phyloP scores from a whole-genome alignment of 1,140 invertebrate genomes.

The Schlechtendalia chinensis region DNA sequence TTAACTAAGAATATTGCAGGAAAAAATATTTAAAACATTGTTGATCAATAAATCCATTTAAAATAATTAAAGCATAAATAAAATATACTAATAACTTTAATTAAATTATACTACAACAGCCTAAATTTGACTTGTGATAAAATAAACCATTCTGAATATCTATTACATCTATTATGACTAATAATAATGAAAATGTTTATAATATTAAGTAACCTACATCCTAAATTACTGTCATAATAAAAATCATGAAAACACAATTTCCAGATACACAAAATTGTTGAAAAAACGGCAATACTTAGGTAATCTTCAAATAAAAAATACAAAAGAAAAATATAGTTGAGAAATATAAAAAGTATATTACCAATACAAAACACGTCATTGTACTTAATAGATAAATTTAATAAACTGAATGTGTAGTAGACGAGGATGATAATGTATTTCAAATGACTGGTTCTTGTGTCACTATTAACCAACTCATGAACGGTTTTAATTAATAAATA shows the following conservation, averaged over 20 bases:
- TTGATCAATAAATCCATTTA: neutral
- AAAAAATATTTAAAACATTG: neutral
- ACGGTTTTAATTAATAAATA: slow-evolving; percentile 43
- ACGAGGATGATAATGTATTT: slow-evolving; percentile 48
- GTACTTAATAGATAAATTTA: slow-evolving; percentile 48
- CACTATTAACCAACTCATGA: slow-evolving; percentile 37
- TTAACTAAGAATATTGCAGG: no score
- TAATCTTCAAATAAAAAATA: slow-evolving; percentile 45
- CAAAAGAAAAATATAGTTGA: slow-evolving; percentile 46
- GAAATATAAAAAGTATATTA: slow-evolving; percentile 50
- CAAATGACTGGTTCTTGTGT: slow-evolving; percentile 49
- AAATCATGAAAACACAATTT: slow-evolving; percentile 25
- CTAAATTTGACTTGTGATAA: slow-evolving; percentile 3
- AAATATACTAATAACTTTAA: slow-evolving; percentile 18
- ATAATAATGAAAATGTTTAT: slow-evolving; percentile 12
- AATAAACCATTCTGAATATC: slow-evolving; percentile 9
- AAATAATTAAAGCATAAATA: slow-evolving; percentile 1
- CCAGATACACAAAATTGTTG: slow-evolving; percentile 32
- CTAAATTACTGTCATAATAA: slow-evolving; percentile 32
- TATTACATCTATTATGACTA: slow-evolving; percentile 5
- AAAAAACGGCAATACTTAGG: slow-evolving; percentile 41
- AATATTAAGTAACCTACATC: slow-evolving; percentile 27
- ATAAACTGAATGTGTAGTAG: slow-evolving; percentile 45
- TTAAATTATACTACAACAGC: neutral
- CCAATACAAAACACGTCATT: slow-evolving; percentile 50